phyloP scores from a whole-genome alignment of 2,797 vertebrate species.

The Lepilemur ruficaudatus region DNA sequence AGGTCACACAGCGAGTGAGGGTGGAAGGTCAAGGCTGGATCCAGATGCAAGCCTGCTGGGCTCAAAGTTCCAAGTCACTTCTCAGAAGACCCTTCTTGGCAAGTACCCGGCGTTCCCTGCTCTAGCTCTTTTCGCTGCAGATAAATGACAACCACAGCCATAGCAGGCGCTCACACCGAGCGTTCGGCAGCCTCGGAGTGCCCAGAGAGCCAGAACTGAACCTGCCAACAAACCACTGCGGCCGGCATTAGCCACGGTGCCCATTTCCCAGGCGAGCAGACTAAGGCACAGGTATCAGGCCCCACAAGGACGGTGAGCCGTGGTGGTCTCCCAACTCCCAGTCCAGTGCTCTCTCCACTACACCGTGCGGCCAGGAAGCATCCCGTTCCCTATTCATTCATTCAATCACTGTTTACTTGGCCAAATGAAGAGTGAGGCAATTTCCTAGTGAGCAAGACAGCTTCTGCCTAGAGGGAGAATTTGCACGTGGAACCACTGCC shows the following conservation, averaged over 20 bases:
- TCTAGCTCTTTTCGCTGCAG: not conserved
- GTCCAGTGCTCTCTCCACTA: not conserved
- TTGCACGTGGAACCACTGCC: not conserved
- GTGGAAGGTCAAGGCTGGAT: not conserved
- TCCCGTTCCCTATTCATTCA: not conserved
- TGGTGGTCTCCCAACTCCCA: not conserved
- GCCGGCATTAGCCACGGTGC: not conserved
- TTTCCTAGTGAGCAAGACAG: not conserved
- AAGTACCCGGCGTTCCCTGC: fast-evolving
- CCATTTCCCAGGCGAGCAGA: not conserved
- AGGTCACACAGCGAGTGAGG: not conserved
- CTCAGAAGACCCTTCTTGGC: too few species aligned
- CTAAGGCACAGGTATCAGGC: not conserved
- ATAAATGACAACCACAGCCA: not conserved
- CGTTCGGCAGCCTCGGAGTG: fast-evolving
- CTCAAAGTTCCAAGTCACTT: not conserved
- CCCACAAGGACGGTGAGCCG: not conserved
- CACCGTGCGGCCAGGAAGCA: not conserved
- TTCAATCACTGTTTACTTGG: not conserved
- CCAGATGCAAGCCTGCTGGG: not conserved
- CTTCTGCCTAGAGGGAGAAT: not conserved
- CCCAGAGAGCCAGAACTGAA: not conserved
- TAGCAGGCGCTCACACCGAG: not conserved
- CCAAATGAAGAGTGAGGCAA: not conserved
- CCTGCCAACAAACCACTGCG: not conserved